Evolutionary conservation across 1,140 invertebrate genomes (phyloP), one percentile per base, ranked within the genome.

Genomic region (Macrobrachium nipponense): DNA sequence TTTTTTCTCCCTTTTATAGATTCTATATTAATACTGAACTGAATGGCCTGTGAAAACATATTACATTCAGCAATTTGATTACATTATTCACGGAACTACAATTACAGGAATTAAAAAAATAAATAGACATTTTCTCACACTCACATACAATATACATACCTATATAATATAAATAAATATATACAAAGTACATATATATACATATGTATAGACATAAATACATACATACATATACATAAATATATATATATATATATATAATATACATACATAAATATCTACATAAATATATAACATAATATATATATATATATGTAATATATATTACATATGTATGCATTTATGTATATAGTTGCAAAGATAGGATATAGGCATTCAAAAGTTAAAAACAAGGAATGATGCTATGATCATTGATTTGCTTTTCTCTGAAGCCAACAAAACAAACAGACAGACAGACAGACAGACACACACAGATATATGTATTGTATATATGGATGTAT

Each of bases 371-470:
- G 5, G 20, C 8, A 70, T n/a, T n/a, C n/a, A n/a, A n/a, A n/a
- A n/a, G n/a, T n/a, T n/a, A 36, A 36, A 36, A 36, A 36, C 27
- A 36, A n/a, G n/a, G n/a, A n/a, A n/a, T n/a, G n/a, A 36, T 36
- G 27, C 27, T 36, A 36, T 36, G 27, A 36, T 36, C 27, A 36
- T 4, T n/a, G n/a, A n/a, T n/a, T n/a, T n/a, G n/a, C n/a, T n/a
- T n/a, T n/a, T n/a, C n/a, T n/a, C n/a, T n/a, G n/a, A n/a, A n/a
- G n/a, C n/a, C n/a, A n/a, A n/a, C n/a, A n/a, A n/a, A n/a, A n/a
- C n/a, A n/a, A n/a, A n/a, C 8, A 68, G 18, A 68, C 62, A 81
- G 18, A 81, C 62, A 81, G 43, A 81, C 27, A 81, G 18, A 81
- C 36, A 70, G 18, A 68, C 62, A 81, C 36, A 81, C 36, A 68